Evolutionary conservation across 2,797 vertebrate genomes (phyloP).

Genomic region (Cirrhinus molitorella): DNA sequence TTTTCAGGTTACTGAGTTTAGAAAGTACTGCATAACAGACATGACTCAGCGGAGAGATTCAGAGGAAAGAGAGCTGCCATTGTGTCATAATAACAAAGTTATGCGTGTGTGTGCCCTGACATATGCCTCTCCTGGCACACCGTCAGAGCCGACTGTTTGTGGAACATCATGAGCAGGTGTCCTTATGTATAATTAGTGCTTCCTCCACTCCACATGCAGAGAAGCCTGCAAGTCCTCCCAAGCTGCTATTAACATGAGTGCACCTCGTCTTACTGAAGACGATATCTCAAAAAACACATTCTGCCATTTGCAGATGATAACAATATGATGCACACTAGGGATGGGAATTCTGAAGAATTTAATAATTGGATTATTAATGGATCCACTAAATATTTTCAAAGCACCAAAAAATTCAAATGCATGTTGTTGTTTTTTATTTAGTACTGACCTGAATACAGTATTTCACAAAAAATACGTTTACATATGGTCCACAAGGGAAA

Average conservation of each 20-base stretch:
- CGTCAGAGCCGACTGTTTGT: constrained; percentile 44
- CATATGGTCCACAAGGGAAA: background rate
- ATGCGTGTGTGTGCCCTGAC: constrained; percentile 27
- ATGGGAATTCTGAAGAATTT: background rate
- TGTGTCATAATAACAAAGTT: constrained; percentile 21
- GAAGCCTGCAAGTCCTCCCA: constrained; percentile 33
- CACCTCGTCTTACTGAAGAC: background rate
- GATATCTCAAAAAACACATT: background rate
- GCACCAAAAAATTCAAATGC: background rate
- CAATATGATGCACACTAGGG: background rate
- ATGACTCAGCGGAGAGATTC: background rate
- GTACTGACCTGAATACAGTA: no score
- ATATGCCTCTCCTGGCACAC: constrained; percentile 50
- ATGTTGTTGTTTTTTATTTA: no score
- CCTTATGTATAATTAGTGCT: constrained; percentile 54
- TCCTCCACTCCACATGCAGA: constrained; percentile 21
- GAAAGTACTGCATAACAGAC: background rate
- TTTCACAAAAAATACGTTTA: no score
- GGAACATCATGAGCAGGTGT: constrained; percentile 53
- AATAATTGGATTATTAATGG: background rate
- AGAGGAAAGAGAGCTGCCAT: background rate
- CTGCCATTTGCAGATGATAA: constrained; percentile 3
- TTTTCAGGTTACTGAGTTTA: constrained; percentile 8
- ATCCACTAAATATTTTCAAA: background rate
- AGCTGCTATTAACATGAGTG: constrained; percentile 41